phyloP scores from a whole-genome alignment of 2,113 vertebrate genomes.

The Paradisaea rubra region DNA sequence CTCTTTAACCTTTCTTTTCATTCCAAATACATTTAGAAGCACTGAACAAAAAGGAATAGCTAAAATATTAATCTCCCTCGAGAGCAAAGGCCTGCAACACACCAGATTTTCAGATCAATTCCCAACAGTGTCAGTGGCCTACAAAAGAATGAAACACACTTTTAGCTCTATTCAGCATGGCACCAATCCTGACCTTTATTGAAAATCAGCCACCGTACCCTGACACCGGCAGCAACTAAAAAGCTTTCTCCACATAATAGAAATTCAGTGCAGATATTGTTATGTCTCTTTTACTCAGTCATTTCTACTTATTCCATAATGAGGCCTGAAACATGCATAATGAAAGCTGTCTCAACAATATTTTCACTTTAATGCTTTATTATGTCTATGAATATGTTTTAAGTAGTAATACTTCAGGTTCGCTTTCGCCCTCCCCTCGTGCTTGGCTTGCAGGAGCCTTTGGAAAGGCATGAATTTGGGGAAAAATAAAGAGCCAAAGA shows the following conservation, averaged over 20 bases:
- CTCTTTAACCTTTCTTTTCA: constrained; percentile 87
- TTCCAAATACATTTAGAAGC: constrained; percentile 83
- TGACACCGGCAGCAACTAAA: constrained; percentile 70
- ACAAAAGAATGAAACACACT: constrained; percentile 79
- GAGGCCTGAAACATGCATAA: constrained; percentile 87
- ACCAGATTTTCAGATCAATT: constrained; percentile 84
- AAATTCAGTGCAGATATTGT: constrained; percentile 85
- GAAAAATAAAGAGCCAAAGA: neutral
- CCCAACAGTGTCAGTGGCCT: constrained; percentile 78
- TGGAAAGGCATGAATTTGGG: constrained; percentile 31
- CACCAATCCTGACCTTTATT: constrained; percentile 80
- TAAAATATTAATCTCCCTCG: constrained; percentile 86
- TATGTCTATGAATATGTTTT: constrained; percentile 83
- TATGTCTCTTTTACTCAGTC: constrained; percentile 84
- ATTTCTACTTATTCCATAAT: constrained; percentile 89
- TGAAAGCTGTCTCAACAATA: constrained; percentile 94
- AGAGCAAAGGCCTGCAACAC: constrained; percentile 80
- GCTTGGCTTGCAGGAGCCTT: constrained; percentile 36
- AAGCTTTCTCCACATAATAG: constrained; percentile 80
- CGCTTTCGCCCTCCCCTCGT: neutral
- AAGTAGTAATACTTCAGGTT: constrained; percentile 80
- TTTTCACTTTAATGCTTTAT: constrained; percentile 93
- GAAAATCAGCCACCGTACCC: constrained; percentile 76
- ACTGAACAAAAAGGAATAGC: constrained; percentile 81
- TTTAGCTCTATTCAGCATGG: constrained; percentile 76